Evolutionary conservation across 2,797 vertebrate genomes (phyloP).

Genomic region (Pangasius macronema): DNA sequence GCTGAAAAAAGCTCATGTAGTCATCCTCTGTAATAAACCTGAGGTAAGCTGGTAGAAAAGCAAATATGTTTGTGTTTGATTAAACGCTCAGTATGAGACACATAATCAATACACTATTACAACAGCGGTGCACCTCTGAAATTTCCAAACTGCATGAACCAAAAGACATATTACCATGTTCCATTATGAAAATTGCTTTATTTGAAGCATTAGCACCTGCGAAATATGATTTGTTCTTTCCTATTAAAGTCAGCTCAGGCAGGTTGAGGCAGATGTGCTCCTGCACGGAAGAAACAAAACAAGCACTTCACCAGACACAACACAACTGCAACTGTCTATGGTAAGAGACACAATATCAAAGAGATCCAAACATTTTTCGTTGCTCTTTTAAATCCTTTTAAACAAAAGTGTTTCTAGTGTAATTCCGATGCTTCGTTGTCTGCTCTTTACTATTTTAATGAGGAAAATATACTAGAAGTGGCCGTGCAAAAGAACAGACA

Average conservation of each 20-base stretch:
- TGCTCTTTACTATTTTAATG: background rate
- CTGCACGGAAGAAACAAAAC: background rate
- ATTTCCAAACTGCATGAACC: background rate
- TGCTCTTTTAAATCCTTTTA: background rate
- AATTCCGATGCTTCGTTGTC: background rate
- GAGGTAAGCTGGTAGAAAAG: conserved; percentile 6
- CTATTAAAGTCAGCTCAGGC: background rate
- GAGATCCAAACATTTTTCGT: background rate
- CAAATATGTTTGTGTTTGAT: conserved; percentile 11
- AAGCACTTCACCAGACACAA: background rate
- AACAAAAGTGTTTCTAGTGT: background rate
- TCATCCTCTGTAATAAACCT: background rate
- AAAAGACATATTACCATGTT: background rate
- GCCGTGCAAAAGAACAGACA: background rate
- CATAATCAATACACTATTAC: conserved; percentile 18
- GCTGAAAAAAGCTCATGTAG: conserved; percentile 7
- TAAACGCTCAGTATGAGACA: background rate
- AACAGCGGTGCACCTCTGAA: background rate
- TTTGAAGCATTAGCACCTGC: background rate
- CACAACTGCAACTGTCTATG: background rate
- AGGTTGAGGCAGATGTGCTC: background rate
- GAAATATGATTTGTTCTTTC: conserved; percentile 7
- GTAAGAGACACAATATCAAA: background rate
- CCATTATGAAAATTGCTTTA: conserved; percentile 1
- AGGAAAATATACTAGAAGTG: background rate